Evolutionary conservation across 2,888 invertebrate species (phyloP), one percentile per base, ranked within the genome.

Genomic region (Macaria notata): DNA sequence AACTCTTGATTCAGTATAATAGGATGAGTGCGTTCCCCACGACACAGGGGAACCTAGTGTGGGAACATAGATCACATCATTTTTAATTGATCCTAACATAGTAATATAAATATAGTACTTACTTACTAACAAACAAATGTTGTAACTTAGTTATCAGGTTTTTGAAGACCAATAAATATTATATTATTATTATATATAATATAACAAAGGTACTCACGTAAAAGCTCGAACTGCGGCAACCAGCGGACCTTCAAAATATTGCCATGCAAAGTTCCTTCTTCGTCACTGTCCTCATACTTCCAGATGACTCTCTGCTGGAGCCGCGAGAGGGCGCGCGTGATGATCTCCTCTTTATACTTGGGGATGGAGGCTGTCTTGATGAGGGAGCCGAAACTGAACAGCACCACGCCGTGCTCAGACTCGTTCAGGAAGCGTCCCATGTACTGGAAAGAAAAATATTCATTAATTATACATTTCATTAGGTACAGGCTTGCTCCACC

Each of bases 301-400:
- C 96, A 96, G 19, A 97, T 90, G 7, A 97, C 94, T 49, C 94
- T 92, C 70, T 95, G 93, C 31, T 94, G 93, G 48, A 96, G 79
- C 57, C 92, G 91, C 0, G 92, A 84, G 42, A 97, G 93, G 0
- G 93, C 94, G 4, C 90, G 92, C 4, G 95, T 63, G 49, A 97
- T 93, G 9, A 91, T 92, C 3, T 91, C 78, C 52, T 94, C 86
- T 65, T 93, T 95, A 29, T 94, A 89, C 56, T 89, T 83, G 0
- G 95, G 93, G 65, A 96, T 92, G 0, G 94, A 93, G 0, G 94
- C 92, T 0, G 94, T 92, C 72, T 93, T 95, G 68, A 96, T 92
- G 85, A 95, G 93, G 0, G 96, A 96, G 0, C 97, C 97, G 83
- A 96, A 93, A 73, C 95, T 96, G 72, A 97, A 94, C 63, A 94